Conservation (phyloP, 2,113 vertebrate species). For the Centropus unirufus region DNA sequence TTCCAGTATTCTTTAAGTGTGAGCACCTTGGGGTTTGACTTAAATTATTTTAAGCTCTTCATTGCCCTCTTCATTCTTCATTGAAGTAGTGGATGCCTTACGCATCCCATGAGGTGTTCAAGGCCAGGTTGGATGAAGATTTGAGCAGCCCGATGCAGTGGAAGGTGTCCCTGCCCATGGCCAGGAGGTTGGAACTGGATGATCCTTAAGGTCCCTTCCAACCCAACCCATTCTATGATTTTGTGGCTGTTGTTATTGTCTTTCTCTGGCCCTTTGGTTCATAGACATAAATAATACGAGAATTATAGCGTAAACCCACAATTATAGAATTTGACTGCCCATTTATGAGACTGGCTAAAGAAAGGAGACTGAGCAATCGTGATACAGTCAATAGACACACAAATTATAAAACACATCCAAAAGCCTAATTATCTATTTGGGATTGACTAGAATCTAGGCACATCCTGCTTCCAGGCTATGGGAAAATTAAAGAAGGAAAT, state of each 20-base stretch:
- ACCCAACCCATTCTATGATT: too few species aligned
- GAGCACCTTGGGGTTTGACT: neutral
- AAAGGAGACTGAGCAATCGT: neutral
- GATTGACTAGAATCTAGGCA: neutral
- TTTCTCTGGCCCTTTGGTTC: neutral
- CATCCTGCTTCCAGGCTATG: rapidly evolving
- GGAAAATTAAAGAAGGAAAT: neutral
- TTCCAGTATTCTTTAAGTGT: neutral
- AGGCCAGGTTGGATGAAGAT: too few species aligned
- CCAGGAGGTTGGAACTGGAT: too few species aligned
- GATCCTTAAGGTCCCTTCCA: too few species aligned
- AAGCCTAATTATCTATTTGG: neutral
- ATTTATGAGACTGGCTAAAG: neutral
- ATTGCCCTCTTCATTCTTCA: neutral
- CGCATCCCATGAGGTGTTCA: too few species aligned
- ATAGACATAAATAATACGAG: neutral
- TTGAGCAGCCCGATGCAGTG: too few species aligned
- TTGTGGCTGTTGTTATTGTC: neutral
- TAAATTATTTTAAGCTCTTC: neutral
- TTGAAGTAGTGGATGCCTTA: too few species aligned
- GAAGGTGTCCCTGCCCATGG: too few species aligned
- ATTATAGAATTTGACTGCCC: neutral
- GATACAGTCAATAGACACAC: neutral
- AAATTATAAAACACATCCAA: neutral
- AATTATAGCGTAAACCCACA: neutral